phyloP scores from a whole-genome alignment of 2,888 invertebrate species.

The Ophion ellenae region DNA sequence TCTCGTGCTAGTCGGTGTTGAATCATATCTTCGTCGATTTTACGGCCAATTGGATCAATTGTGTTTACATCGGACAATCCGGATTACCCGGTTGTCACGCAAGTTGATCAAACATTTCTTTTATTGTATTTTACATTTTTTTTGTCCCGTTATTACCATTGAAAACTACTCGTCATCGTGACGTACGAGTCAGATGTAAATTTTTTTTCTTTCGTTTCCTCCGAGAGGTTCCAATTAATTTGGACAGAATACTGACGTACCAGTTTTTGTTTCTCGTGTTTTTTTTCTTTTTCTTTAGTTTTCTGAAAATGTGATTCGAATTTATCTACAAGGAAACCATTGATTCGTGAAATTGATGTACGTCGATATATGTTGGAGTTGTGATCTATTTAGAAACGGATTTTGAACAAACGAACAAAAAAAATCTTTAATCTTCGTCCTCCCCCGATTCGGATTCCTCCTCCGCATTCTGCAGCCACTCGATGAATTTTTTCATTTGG shows the following conservation, averaged over 20 bases:
- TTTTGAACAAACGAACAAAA: conserved; percentile 35
- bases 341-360: conserved; percentile 43
- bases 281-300: conserved; percentile 41
- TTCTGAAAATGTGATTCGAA: conserved; percentile 78
- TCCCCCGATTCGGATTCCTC: conserved; percentile 90
- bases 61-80: conserved; percentile 61
- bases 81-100: conserved; percentile 1
- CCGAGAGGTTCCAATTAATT: conserved; percentile 68
- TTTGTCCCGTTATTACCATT: conserved; percentile 42
- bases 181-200: conserved; percentile 49
- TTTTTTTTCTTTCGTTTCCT: conserved; percentile 4
- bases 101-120: conserved; percentile 36
- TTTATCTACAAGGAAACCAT: conserved; percentile 68
- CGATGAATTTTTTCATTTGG: conserved; percentile 98
- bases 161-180: conserved; percentile 52
- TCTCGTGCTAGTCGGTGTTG: conserved; percentile 72
- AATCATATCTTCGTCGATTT: conserved; percentile 66
- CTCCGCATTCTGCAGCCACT: conserved; percentile 98
- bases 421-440: conserved; percentile 83
- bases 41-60: conserved; percentile 71
- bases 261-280: conserved; percentile 40
- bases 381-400: conserved; percentile 42
- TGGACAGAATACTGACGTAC: conserved; percentile 76
- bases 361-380: conserved; percentile 27
- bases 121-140: conserved; percentile 28